These are phyloP conservation scores for Avahi laniger DNA, from an alignment of 2,797 vertebrate genomes.

Conservation along the genomic window DNA sequence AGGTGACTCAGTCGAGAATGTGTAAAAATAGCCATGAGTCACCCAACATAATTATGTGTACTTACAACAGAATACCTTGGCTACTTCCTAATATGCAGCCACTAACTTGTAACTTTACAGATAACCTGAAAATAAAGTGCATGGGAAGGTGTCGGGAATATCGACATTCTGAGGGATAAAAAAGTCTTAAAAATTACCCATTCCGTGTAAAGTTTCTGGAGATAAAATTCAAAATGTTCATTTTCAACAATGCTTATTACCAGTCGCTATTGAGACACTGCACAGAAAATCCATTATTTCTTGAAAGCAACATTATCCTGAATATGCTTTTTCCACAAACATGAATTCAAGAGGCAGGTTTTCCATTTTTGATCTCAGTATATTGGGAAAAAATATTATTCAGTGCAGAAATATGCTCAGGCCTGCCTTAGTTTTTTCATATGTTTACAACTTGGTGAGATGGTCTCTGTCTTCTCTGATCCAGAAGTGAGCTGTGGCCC, in stretches of 20 bases:
- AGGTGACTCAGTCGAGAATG: neutral
- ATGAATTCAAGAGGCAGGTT: neutral
- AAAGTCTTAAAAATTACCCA: neutral
- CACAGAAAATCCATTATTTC: neutral
- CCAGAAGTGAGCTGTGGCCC: neutral
- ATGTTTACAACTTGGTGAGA: neutral
- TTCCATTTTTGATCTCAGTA: neutral
- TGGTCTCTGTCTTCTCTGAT: neutral
- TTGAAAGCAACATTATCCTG: neutral
- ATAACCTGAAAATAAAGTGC: neutral
- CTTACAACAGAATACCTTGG: neutral
- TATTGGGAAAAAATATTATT: neutral
- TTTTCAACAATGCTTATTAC: neutral
- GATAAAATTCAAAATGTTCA: neutral
- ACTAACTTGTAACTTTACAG: neutral
- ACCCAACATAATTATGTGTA: neutral
- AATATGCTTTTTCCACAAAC: neutral
- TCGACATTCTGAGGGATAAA: neutral
- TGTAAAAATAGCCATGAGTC: neutral
- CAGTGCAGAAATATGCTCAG: neutral
- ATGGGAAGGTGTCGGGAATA: neutral
- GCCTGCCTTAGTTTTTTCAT: neutral
- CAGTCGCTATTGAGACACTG: neutral
- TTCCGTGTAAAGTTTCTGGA: neutral
- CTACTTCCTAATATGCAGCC: neutral